Percentiles rank a stretch among this genome's conserved stretches.
These are phyloP conservation scores for Cheilosia grossa DNA, from an alignment of 2,888 invertebrate genomes.

Conservation along the genomic window DNA sequence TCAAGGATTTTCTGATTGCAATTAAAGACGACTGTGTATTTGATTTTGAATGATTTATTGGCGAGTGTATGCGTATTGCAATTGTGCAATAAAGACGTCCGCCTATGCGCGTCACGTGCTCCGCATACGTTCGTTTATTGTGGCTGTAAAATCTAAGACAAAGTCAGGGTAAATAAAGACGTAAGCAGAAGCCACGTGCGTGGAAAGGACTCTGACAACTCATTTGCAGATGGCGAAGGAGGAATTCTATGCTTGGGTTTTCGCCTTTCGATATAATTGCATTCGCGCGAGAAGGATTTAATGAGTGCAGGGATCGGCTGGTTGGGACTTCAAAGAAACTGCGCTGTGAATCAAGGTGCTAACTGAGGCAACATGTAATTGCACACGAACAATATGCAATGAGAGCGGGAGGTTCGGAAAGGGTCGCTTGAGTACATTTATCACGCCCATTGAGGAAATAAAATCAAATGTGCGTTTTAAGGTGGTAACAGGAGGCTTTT, in stretches of 20 bases:
- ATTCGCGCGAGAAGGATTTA: neutral
- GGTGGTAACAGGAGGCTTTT: too few species aligned
- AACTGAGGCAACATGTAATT: neutral
- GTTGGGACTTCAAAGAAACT: neutral
- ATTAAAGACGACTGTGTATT: neutral
- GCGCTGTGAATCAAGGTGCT: neutral
- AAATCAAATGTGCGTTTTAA: too few species aligned
- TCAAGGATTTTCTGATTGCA: constrained; percentile 9
- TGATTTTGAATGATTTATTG: constrained; percentile 14
- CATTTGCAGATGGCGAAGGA: neutral
- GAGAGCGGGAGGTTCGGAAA: too few species aligned
- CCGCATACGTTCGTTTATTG: constrained; percentile 18
- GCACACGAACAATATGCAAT: too few species aligned
- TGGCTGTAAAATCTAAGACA: constrained; percentile 13
- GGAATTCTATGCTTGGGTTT: neutral
- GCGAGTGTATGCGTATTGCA: neutral
- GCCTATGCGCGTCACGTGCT: constrained; percentile 17
- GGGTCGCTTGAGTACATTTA: too few species aligned
- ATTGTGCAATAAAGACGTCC: constrained; percentile 12
- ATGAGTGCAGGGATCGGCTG: neutral
- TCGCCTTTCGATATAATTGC: neutral
- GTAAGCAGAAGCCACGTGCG: constrained; percentile 5
- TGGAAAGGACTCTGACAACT: constrained; percentile 10
- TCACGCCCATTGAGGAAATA: too few species aligned
- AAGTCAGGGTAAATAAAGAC: constrained; percentile 6